These are phyloP conservation scores for Wasmannia auropunctata DNA, from an alignment of 1,140 invertebrate species.

Conservation along the genomic window DNA sequence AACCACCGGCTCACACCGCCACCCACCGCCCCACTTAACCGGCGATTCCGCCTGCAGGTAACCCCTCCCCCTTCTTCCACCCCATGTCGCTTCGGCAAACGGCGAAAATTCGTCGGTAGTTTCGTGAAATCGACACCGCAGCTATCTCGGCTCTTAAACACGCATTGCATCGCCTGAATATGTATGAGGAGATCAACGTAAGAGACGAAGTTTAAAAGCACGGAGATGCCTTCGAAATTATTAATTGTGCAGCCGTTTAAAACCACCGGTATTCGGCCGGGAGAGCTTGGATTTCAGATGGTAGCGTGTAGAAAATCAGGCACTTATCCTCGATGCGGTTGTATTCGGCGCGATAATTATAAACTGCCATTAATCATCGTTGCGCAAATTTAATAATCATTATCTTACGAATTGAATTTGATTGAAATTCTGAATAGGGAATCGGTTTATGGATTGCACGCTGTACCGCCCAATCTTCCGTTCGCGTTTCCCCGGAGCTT, in stretches of 20 bases:
- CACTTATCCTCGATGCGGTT: background rate
- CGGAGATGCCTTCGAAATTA: background rate
- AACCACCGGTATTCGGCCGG: background rate
- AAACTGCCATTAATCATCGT: constrained; percentile 3
- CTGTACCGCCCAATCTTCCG: background rate
- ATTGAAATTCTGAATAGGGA: background rate
- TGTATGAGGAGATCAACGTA: constrained; percentile 49
- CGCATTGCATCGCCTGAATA: constrained; percentile 62
- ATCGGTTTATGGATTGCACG: background rate
- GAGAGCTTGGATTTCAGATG: background rate
- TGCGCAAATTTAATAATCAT: constrained; percentile 7
- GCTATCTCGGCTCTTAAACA: constrained; percentile 59
- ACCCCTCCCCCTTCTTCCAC: background rate
- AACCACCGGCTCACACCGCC: constrained; percentile 55
- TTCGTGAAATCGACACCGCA: constrained; percentile 53
- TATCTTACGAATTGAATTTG: background rate
- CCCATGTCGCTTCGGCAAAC: background rate
- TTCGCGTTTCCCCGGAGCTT: background rate
- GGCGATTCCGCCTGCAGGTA: constrained; percentile 14
- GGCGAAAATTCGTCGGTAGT: constrained; percentile 57
- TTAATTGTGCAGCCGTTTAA: constrained; percentile 11
- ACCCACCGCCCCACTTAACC: background rate
- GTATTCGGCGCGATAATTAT: background rate
- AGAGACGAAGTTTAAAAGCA: constrained; percentile 36
- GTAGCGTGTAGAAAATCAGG: background rate